These are phyloP conservation scores for Procambarus clarkii DNA, from an alignment of 1,140 invertebrate genomes.

Conservation along the genomic window DNA sequence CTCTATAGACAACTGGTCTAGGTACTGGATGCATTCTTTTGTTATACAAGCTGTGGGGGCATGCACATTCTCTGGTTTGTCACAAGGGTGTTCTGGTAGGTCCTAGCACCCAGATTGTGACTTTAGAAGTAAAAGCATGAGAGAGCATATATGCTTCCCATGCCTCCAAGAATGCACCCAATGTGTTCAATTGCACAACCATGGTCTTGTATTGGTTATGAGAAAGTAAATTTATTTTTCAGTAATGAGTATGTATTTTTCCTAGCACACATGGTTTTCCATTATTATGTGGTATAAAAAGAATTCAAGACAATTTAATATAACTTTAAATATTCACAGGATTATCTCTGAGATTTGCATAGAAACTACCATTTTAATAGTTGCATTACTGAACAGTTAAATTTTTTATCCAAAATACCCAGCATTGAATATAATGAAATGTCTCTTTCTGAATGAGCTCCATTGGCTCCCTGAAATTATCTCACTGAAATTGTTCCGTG, in stretches of 20 bases:
- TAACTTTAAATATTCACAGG: too few species aligned
- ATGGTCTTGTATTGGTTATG: conserved; percentile 27
- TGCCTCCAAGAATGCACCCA: conserved; percentile 15
- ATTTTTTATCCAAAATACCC: too few species aligned
- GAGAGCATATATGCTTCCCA: conserved; percentile 4
- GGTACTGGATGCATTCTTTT: conserved; percentile 13
- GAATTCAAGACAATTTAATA: not conserved
- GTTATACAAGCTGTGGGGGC: not conserved
- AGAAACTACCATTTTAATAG: too few species aligned
- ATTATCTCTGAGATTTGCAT: too few species aligned
- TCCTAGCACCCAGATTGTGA: conserved; percentile 14
- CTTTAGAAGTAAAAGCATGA: not conserved
- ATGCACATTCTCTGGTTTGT: not conserved
- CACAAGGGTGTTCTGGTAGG: conserved; percentile 1
- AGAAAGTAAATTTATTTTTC: not conserved
- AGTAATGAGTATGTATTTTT: not conserved
- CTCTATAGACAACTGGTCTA: not conserved
- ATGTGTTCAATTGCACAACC: conserved; percentile 6
- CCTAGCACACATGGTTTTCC: not conserved
- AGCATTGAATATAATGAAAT: too few species aligned
- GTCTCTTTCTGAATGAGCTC: too few species aligned
- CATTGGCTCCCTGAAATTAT: too few species aligned
- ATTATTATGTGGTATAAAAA: not conserved
- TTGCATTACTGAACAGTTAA: too few species aligned
- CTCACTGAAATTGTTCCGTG: too few species aligned